Base-by-base conservation (phyloP, 2,888 invertebrate species). In the Gymnosoma rotundatum region DNA sequence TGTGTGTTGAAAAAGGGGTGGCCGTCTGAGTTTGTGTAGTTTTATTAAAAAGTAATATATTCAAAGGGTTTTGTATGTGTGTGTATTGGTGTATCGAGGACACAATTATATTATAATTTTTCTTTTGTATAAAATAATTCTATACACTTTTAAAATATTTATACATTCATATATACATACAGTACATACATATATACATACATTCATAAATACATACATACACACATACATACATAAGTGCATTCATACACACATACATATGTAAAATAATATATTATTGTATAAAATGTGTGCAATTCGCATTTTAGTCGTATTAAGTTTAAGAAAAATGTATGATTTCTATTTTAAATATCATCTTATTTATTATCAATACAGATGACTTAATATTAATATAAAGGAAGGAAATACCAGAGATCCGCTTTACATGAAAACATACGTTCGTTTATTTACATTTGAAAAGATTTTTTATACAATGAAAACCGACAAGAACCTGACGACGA, bases 321-420 rank as follows among this genome's bases (percentile, higher is more conserved):
- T 48, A 48, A 32, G 7, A 32, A 32, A 48, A n/a, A 48, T 48
- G 16, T 48, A 48, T 48, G 45, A 36, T 50, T 72, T 32, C 60
- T 20, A 16, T 60, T 72, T 45, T 45, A 14, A 36, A 54, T 18
- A 7, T 12, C 10, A 38, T 66, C 56, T 58, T 21, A 18, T 9
- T 32, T 66, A 60, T 60, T 60, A 66, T 79, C 58, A 73, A 50
- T 52, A 38, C 0, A 48, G 12, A 0, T 48, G 32, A 63, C 36
- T 56, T 42, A 38, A 56, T n/a, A 18, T 8, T 52, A 42, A 52
- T 69, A 50, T 9, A 78, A 66, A 20, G 60, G 69, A 83, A 66
- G 50, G 66, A 72, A 76, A 64, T 50, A 70, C 42, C 25, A 60
- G 8, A 54, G 69, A 50, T 70, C 21, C 58, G 38, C 38, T 69